Conservation (phyloP, 2,888 invertebrate species). For the Rhingia rostrata region DNA sequence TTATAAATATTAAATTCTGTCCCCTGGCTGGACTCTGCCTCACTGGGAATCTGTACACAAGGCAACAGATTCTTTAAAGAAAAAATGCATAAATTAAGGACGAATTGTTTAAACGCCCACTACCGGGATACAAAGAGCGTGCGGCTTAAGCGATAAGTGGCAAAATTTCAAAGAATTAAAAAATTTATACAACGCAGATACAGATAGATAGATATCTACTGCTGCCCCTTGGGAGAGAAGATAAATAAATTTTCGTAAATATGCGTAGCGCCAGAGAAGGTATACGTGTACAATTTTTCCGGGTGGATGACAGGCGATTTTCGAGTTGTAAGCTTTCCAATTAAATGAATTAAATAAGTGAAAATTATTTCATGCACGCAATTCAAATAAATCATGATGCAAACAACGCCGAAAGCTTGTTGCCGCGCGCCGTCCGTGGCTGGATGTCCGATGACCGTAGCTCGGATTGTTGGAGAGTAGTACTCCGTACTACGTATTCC, state of each 20-base stretch:
- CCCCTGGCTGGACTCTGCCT: conserved; percentile 3
- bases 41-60: conserved; percentile 54
- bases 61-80: conserved; percentile 66
- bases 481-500: conserved; percentile 20
- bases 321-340: conserved; percentile 70
- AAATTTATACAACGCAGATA: conserved; percentile 24
- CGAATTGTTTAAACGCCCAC: conserved; percentile 8
- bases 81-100: conserved; percentile 69
- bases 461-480: not conserved
- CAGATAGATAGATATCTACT: conserved; percentile 30
- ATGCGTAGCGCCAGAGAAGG: conserved; percentile 12
- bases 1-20: conserved; percentile 60
- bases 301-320: conserved; percentile 69
- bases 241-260: conserved; percentile 40
- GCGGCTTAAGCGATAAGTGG: conserved; percentile 66
- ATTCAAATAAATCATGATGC: conserved; percentile 69
- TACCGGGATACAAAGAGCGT: conserved; percentile 20
- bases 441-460: conserved; percentile 4
- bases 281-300: conserved; percentile 49
- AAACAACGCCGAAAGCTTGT: conserved; percentile 47
- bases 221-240: conserved; percentile 22
- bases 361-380: conserved; percentile 74
- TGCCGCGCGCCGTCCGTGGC: conserved; percentile 28
- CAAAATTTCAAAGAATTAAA: conserved; percentile 64
- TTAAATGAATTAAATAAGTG: conserved; percentile 73